These are phyloP conservation scores for Papilio protenor DNA, from an alignment of 2,888 invertebrate genomes.

Conservation along the genomic window DNA sequence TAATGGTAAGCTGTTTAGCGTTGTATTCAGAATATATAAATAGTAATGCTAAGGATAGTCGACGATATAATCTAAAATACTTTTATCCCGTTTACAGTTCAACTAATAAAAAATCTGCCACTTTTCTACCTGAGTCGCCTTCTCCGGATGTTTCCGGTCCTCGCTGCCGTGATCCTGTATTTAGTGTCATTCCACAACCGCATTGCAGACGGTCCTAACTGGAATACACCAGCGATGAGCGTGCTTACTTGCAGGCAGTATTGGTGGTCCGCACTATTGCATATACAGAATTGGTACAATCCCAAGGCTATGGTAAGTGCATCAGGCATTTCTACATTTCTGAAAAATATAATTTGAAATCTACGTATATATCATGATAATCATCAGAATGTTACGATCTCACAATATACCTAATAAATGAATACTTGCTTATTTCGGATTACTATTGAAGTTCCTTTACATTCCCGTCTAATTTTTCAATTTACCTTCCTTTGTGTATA, in stretches of 20 bases:
- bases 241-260: conserved; percentile 60
- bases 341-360: too few species aligned
- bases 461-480: neutral
- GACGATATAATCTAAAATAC: neutral
- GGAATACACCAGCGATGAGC: conserved; percentile 51
- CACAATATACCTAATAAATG: too few species aligned
- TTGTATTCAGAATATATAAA: neutral
- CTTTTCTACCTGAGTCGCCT: conserved; percentile 68
- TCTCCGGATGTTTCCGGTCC: conserved; percentile 65
- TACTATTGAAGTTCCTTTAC: neutral
- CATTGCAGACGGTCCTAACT: conserved; percentile 62
- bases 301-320: conserved; percentile 55
- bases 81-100: conserved; percentile 52
- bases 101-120: conserved; percentile 62
- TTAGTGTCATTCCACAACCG: conserved; percentile 61
- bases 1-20: conserved; percentile 47
- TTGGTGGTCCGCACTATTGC: conserved; percentile 70
- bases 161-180: conserved; percentile 54
- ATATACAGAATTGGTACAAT: conserved; percentile 66
- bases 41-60: neutral
- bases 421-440: too few species aligned
- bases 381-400: too few species aligned
- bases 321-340: neutral
- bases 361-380: too few species aligned
- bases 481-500: neutral